A percentile compares a stretch with the other conserved stretches of the same genome.
These are phyloP conservation scores for Machimus rusticus DNA, from an alignment of 2,888 invertebrate species.

Conservation along the genomic window DNA sequence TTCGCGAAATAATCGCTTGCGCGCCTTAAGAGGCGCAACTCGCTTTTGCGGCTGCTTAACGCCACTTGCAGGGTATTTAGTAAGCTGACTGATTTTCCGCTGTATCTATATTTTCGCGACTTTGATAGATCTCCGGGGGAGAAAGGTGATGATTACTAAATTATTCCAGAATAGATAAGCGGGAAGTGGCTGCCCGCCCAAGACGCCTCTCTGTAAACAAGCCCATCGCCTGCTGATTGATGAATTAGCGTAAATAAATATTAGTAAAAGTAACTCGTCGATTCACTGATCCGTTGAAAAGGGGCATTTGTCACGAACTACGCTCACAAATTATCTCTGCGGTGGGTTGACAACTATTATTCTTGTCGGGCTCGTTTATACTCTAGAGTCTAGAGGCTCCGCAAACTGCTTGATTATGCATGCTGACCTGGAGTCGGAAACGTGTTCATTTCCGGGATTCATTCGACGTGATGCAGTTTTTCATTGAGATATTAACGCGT, in stretches of 20 bases:
- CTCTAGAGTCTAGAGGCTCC: too few species aligned
- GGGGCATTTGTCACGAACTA: neutral
- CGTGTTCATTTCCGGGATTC: neutral
- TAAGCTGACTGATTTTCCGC: neutral
- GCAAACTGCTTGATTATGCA: neutral
- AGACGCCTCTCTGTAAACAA: neutral
- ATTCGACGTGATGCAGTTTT: neutral
- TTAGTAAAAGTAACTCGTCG: conserved; percentile 17
- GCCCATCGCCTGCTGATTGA: conserved; percentile 8
- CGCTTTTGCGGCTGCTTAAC: neutral
- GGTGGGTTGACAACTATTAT: neutral
- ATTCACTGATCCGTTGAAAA: conserved; percentile 23
- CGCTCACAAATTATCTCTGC: neutral
- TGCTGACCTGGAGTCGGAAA: neutral
- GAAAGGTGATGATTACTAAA: conserved; percentile 40
- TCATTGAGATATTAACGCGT: neutral
- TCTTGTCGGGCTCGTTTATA: neutral
- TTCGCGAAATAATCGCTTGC: conserved; percentile 4
- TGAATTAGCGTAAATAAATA: neutral
- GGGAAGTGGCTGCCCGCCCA: conserved; percentile 27
- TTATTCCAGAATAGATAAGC: conserved; percentile 30
- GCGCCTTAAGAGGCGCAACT: conserved; percentile 18
- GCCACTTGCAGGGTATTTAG: neutral
- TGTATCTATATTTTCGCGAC: conserved; percentile 15
- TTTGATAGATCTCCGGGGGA: conserved; percentile 24